Evolutionary conservation across 2,888 invertebrate species (phyloP).

Genomic region (Oxytorus armatus): DNA sequence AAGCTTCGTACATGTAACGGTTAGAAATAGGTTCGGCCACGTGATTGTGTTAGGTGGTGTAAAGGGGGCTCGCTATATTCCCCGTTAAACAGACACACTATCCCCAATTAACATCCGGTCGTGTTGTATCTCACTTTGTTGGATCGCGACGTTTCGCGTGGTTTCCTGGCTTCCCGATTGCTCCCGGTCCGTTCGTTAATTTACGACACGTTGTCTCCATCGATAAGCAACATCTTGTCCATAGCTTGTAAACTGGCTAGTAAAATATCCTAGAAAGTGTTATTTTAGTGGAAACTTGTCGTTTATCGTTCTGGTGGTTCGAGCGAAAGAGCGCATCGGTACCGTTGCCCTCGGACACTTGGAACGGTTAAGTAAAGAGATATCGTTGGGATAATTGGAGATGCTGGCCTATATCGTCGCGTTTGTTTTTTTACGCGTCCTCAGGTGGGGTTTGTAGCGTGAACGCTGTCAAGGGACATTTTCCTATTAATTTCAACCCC

Average conservation of each 20-base stretch:
- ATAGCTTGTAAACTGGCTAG: constrained; percentile 14
- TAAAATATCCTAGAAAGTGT: neutral
- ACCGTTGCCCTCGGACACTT: no score
- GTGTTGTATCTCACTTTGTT: constrained; percentile 73
- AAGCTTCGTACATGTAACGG: constrained; percentile 1
- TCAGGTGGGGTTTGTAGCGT: constrained; percentile 75
- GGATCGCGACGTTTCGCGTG: constrained; percentile 71
- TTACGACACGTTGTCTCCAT: constrained; percentile 13
- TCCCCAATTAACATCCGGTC: no score
- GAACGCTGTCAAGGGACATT: constrained; percentile 74
- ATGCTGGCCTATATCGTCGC: constrained; percentile 11
- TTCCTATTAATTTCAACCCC: constrained; percentile 80
- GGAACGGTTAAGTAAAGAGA: neutral
- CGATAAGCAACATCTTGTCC: constrained; percentile 40
- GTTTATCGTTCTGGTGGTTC: no score
- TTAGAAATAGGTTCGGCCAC: constrained; percentile 44
- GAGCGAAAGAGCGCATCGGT: no score
- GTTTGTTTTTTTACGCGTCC: constrained; percentile 53
- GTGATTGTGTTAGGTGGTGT: constrained; percentile 30
- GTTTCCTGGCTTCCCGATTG: constrained; percentile 57
- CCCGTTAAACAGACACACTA: constrained; percentile 53
- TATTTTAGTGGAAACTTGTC: no score
- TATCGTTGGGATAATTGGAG: constrained; percentile 10
- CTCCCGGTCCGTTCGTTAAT: constrained; percentile 36
- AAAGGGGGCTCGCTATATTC: constrained; percentile 44